These are phyloP conservation scores for Trogon surrucura DNA, from an alignment of 2,113 vertebrate genomes.

Conservation along the genomic window DNA sequence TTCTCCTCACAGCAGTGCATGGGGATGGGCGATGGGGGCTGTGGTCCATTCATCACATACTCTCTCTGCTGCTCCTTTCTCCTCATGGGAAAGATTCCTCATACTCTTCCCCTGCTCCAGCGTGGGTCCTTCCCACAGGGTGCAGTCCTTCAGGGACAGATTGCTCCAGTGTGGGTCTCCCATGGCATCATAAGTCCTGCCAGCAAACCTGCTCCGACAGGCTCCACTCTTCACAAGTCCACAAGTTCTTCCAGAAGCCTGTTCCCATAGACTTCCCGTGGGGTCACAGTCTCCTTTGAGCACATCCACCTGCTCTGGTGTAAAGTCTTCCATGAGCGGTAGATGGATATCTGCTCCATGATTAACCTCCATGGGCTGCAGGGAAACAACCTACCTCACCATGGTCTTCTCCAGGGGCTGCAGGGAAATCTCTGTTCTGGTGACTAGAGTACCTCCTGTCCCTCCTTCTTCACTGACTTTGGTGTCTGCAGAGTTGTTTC, in stretches of 20 bases:
- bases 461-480: background rate
- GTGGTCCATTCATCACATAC: too few relatives aligned
- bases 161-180: background rate
- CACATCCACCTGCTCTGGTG: background rate
- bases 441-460: background rate
- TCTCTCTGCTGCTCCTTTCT: background rate
- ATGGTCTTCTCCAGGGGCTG: background rate
- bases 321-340: background rate
- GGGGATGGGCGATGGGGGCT: background rate
- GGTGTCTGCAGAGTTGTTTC: background rate
- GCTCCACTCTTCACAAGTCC: background rate
- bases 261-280: background rate
- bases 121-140: background rate
- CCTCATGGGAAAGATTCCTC: background rate
- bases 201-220: background rate
- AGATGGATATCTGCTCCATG: background rate
- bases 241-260: background rate
- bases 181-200: background rate
- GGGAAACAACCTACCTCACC: background rate
- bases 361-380: background rate
- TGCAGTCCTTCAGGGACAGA: background rate
- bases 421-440: background rate
- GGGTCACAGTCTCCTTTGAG: background rate
- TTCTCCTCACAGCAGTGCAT: too few relatives aligned
- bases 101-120: background rate